Evolutionary conservation across 2,888 invertebrate genomes (phyloP).

Genomic region (Macaria notata): DNA sequence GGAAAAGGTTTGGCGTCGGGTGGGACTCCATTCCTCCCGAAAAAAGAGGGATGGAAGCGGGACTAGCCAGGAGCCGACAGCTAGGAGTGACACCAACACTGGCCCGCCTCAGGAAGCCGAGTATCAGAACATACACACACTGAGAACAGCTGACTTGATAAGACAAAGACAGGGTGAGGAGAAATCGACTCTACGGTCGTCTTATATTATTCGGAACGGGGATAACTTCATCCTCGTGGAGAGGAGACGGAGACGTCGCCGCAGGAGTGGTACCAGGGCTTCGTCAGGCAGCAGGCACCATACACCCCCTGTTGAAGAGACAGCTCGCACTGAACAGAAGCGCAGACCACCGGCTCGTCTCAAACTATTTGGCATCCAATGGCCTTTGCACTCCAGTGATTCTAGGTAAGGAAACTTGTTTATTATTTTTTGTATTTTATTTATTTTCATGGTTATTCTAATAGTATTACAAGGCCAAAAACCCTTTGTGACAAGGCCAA

Average conservation of each 20-base stretch:
- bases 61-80: slow-evolving; percentile 70
- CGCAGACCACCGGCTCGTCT: slow-evolving; percentile 74
- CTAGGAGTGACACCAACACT: slow-evolving; percentile 37
- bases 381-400: slow-evolving; percentile 79
- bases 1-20: slow-evolving; percentile 82
- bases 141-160: slow-evolving; percentile 79
- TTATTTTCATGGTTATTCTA: too few species aligned
- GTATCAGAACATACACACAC: slow-evolving; percentile 76
- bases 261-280: slow-evolving; percentile 74
- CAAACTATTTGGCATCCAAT: slow-evolving; percentile 79
- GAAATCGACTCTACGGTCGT: slow-evolving; percentile 75
- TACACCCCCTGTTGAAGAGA: slow-evolving; percentile 73
- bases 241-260: slow-evolving; percentile 69
- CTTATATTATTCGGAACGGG: slow-evolving; percentile 77
- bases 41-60: slow-evolving; percentile 82
- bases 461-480: too few species aligned
- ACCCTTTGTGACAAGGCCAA: too few species aligned
- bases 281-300: slow-evolving; percentile 74
- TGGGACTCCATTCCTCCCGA: slow-evolving; percentile 82
- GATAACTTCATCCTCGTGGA: slow-evolving; percentile 79
- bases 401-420: slow-evolving; percentile 58
- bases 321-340: slow-evolving; percentile 68
- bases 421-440: too few species aligned
- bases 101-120: slow-evolving; percentile 66
- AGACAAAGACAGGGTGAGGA: slow-evolving; percentile 77